Conservation (phyloP, 2,113 vertebrate species). For the Asarcornis scutulata region DNA sequence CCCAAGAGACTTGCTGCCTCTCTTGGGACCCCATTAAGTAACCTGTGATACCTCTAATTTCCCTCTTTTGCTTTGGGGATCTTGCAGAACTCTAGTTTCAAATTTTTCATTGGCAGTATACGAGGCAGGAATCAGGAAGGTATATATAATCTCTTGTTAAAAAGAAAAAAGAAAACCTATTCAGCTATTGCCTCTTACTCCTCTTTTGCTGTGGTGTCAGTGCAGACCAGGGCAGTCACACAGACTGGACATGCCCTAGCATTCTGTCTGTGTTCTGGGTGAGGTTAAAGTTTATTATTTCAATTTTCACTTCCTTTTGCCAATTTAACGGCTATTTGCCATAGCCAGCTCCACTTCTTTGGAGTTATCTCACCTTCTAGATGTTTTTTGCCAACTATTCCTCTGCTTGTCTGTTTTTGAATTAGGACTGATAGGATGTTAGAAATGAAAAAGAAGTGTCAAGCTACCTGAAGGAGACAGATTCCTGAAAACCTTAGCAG, state of each 20-base stretch:
- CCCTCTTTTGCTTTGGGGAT: not conserved
- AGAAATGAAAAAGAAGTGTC: conserved; percentile 8
- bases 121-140: not conserved
- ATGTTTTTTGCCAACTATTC: conserved; percentile 62
- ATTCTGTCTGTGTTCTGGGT: not conserved
- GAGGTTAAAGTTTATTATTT: conserved; percentile 29
- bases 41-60: not conserved
- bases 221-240: not conserved
- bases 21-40: not conserved
- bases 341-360: conserved; percentile 32
- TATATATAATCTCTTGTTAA: not conserved
- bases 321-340: conserved; percentile 68
- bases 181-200: not conserved
- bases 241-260: not conserved
- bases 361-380: conserved; percentile 59
- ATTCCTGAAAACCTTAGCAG: not conserved
- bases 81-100: not conserved
- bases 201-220: not conserved
- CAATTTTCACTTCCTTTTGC: conserved; percentile 74
- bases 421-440: not conserved
- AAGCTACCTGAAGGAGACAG: not conserved
- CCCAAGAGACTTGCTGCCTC: rapidly evolving
- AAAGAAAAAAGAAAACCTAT: not conserved
- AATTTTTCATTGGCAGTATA: not conserved
- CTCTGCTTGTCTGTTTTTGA: conserved; percentile 39